Percentiles rank a stretch among this genome's conserved stretches.
Conservation (phyloP, 2,113 vertebrate genomes). For the Rhabdornis inornatus region DNA sequence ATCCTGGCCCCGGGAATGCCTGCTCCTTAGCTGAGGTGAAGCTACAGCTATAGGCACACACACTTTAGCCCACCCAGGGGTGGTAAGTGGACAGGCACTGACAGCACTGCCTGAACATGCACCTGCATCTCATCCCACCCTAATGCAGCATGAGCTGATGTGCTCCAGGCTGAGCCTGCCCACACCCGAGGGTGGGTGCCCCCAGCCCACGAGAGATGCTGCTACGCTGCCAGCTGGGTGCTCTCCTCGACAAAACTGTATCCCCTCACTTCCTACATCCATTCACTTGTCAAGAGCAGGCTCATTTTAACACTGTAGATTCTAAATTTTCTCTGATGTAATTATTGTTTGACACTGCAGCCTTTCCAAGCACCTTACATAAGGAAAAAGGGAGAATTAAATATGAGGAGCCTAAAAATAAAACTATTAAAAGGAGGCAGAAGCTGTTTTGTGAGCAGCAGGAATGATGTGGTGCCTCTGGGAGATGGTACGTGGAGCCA, state of each 20-base stretch:
- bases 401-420: constrained; percentile 58
- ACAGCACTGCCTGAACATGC: background rate
- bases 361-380: constrained; percentile 42
- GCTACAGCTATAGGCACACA: background rate
- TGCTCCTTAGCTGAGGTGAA: background rate
- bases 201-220: background rate
- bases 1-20: background rate
- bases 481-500: constrained; percentile 13
- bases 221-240: background rate
- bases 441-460: constrained; percentile 40
- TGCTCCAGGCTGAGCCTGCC: background rate
- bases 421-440: constrained; percentile 34
- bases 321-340: constrained; percentile 61
- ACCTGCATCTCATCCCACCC: background rate
- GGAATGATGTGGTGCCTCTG: constrained; percentile 34
- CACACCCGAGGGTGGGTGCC: background rate
- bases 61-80: background rate
- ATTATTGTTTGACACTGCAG: constrained; percentile 62
- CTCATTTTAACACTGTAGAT: constrained; percentile 29
- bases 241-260: background rate
- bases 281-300: constrained; percentile 37
- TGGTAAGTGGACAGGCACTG: background rate
- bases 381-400: constrained; percentile 45
- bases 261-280: constrained; percentile 21
- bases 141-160: background rate